Evolutionary conservation across 1,140 invertebrate genomes (phyloP), one percentile per base, ranked within the genome.

Genomic region (Diploscapter pachys): DNA sequence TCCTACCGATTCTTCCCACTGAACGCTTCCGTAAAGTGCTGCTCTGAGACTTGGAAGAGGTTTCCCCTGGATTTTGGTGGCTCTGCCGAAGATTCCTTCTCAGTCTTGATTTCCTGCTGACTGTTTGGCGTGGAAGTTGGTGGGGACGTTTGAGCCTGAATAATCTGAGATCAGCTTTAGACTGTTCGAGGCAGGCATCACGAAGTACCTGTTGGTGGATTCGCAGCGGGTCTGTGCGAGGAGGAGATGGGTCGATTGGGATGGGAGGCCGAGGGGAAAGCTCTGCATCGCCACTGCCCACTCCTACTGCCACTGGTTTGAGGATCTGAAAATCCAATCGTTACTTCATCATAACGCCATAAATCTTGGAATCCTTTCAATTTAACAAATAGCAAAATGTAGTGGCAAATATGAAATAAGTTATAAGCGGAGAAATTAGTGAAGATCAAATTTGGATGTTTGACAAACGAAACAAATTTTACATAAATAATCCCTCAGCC

Each of bases 231-330:
- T 68, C 66, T 9, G 56, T 68, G 52, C 53, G 52, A 5, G 66
- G 52, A 6, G 66, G 66, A n/a, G 66, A 68, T 6, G 66, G 66
- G 50, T 68, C 66, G 6, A 68, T 48, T 9, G 66, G 66, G 11
- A 68, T 68, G 66, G 66, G 66, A n/a, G 66, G 66, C 48, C 66
- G 48, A n/a, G 66, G 66, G 5, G 66, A 68, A 55, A 68, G 52
- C n/a, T 52, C 66, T 5, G 66, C 66, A 68, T 68, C 66, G 53
- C 66, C 66, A 68, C 66, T 68, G 48, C 66, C 66, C 57, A 52
- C 66, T 6, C 66, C 66, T 8, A 68, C 66, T 9, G 66, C 66
- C 8, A 68, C 66, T 9, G 66, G 66, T 48, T 68, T 68, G 11
- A 68, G 8, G 52, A 68, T 11, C 51, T 68, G 13, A 6, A 55